A percentile compares a stretch with the other conserved stretches of the same genome.
Conservation (phyloP, 2,888 invertebrate genomes). For the Hoplodrina ambigua region DNA sequence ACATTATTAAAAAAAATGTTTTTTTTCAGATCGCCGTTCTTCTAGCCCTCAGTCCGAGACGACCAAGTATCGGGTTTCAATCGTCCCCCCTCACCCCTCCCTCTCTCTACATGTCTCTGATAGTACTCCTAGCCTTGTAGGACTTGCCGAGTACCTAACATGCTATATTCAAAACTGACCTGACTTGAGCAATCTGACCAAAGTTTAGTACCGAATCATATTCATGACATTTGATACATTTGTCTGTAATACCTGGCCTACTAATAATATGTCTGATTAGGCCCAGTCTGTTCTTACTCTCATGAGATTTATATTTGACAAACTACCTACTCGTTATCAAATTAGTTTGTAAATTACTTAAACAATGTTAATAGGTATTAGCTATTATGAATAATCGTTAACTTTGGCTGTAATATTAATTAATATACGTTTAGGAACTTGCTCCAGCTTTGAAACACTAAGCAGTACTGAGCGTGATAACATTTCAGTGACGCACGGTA, state of each 20-base stretch:
- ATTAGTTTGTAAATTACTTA: too few relatives aligned
- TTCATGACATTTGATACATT: neutral
- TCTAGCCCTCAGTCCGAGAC: slow-evolving; percentile 30
- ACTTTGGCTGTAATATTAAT: too few relatives aligned
- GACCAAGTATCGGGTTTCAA: slow-evolving; percentile 44
- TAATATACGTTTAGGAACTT: too few relatives aligned
- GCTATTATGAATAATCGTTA: too few relatives aligned
- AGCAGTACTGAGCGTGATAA: neutral
- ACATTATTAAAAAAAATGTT: too few relatives aligned
- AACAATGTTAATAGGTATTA: too few relatives aligned
- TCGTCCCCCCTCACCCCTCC: slow-evolving; percentile 1
- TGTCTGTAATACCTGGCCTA: neutral
- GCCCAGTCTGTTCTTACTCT: too few relatives aligned
- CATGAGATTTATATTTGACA: too few relatives aligned
- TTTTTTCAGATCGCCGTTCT: neutral
- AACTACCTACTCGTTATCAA: too few relatives aligned
- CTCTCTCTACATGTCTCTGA: neutral
- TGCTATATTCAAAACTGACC: slow-evolving; percentile 15
- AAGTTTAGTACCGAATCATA: neutral
- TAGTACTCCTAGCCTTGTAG: neutral
- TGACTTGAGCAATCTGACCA: slow-evolving; percentile 8
- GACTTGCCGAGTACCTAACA: slow-evolving; percentile 19
- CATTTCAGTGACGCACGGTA: neutral
- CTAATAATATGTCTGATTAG: too few relatives aligned
- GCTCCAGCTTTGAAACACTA: too few relatives aligned